These are phyloP conservation scores for Diadegma fenestrale DNA, from an alignment of 2,888 invertebrate species.

Conservation along the genomic window DNA sequence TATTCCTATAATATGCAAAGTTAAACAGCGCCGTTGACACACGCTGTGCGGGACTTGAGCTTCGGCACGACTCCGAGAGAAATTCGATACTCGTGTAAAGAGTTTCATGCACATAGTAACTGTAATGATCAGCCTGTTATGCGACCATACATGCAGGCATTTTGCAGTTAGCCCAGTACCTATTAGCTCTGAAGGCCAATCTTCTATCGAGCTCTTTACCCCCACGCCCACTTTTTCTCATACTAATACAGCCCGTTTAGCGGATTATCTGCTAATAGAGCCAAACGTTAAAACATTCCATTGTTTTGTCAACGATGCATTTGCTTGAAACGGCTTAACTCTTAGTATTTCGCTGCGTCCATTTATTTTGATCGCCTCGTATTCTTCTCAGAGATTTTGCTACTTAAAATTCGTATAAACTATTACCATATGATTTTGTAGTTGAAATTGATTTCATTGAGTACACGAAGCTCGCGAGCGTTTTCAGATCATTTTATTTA, in stretches of 20 bases:
- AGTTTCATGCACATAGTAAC: slow-evolving; percentile 50
- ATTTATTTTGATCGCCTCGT: not conserved
- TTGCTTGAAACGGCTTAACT: slow-evolving; percentile 12
- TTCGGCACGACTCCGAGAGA: slow-evolving; percentile 38
- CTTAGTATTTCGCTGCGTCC: not conserved
- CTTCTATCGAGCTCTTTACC: slow-evolving; percentile 41
- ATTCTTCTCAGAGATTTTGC: not conserved
- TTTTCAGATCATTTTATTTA: not conserved
- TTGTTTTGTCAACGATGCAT: slow-evolving; percentile 52
- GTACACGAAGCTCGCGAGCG: not conserved
- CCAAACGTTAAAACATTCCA: slow-evolving; percentile 47
- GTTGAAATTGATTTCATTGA: not conserved
- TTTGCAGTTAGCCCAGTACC: slow-evolving; percentile 39
- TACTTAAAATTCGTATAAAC: not conserved
- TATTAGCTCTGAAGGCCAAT: slow-evolving; percentile 54
- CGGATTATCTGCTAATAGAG: slow-evolving; percentile 47
- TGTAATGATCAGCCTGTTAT: slow-evolving; percentile 62
- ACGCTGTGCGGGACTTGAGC: slow-evolving; percentile 39
- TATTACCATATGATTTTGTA: not conserved
- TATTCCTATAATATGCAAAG: slow-evolving; percentile 62
- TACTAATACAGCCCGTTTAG: slow-evolving; percentile 34
- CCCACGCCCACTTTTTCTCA: slow-evolving; percentile 12
- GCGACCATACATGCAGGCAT: slow-evolving; percentile 45
- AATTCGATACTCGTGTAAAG: slow-evolving; percentile 64
- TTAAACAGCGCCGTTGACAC: slow-evolving; percentile 62